Conservation (phyloP, 2,888 invertebrate species). For the Molanna angustata region DNA sequence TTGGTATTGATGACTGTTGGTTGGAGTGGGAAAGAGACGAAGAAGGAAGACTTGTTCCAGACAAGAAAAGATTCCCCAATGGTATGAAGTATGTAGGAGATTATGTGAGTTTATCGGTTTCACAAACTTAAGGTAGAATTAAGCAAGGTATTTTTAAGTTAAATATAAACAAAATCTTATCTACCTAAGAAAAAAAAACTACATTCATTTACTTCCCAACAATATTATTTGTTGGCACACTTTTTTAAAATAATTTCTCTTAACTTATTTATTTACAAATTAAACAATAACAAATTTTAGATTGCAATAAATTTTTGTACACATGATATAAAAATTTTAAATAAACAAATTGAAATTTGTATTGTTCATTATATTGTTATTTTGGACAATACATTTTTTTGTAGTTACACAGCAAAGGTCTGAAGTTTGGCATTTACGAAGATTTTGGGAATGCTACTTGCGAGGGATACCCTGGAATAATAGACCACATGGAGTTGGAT, state of each 20-base stretch:
- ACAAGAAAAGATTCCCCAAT: slow-evolving; percentile 57
- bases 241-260: background rate
- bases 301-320: no score
- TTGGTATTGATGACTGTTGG: slow-evolving; percentile 65
- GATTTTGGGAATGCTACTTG: slow-evolving; percentile 77
- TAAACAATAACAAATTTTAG: background rate
- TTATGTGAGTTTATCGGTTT: slow-evolving; percentile 60
- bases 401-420: slow-evolving; percentile 66
- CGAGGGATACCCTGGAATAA: slow-evolving; percentile 72
- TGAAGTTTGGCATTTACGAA: slow-evolving; percentile 77
- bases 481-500: slow-evolving; percentile 62
- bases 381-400: no score
- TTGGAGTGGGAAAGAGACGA: slow-evolving; percentile 48
- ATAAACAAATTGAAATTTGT: no score
- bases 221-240: no score
- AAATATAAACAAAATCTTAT: no score
- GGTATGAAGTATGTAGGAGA: slow-evolving; percentile 60
- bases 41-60: slow-evolving; percentile 50
- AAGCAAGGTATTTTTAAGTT: no score
- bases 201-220: no score
- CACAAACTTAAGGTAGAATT: no score
- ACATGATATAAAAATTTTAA: no score
- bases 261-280: no score
- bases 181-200: no score
- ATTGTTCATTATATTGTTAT: no score